phyloP scores from a whole-genome alignment of 2,888 invertebrate genomes.

The Mantis religiosa region DNA sequence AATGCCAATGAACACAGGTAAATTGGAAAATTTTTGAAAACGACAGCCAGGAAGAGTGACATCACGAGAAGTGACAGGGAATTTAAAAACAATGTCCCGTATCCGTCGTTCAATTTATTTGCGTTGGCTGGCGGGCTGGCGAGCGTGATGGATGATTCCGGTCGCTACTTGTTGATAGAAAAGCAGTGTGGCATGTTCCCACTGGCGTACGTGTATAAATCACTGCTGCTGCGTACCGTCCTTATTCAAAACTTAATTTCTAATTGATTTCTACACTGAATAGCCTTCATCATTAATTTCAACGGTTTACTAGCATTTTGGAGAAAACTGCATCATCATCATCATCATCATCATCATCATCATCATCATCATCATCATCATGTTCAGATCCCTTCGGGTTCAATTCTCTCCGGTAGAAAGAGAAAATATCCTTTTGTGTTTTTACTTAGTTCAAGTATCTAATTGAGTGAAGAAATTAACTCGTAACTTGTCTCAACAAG shows the following conservation, averaged over 20 bases:
- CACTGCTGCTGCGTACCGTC: background rate
- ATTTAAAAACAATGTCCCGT: background rate
- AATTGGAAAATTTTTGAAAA: background rate
- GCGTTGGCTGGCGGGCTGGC: background rate
- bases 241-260: background rate
- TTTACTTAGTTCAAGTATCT: too few species aligned
- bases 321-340: too few species aligned
- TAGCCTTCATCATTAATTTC: background rate
- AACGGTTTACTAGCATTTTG: background rate
- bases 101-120: background rate
- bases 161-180: background rate
- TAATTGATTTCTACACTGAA: background rate
- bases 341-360: too few species aligned
- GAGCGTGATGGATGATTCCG: background rate
- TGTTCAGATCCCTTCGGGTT: too few species aligned
- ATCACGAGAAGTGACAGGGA: background rate
- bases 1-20: background rate
- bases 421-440: too few species aligned
- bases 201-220: background rate
- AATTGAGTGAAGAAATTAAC: too few species aligned
- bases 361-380: too few species aligned
- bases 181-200: background rate
- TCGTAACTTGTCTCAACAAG: too few species aligned
- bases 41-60: background rate
- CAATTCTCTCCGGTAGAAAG: too few species aligned